Evolutionary conservation across 2,797 vertebrate genomes (phyloP).

Genomic region (Myotis findleyi): DNA sequence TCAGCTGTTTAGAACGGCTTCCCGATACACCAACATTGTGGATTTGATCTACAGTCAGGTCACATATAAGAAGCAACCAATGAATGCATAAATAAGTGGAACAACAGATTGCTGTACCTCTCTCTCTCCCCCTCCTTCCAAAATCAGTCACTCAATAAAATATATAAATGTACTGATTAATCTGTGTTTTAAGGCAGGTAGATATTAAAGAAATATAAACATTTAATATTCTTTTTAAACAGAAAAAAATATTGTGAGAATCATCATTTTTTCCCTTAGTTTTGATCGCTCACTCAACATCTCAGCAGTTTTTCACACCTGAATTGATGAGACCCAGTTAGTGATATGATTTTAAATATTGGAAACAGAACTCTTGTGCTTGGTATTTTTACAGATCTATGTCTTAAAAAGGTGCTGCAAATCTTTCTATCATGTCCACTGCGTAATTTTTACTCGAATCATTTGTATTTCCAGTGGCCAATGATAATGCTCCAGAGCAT

Average conservation of each 20-base stretch:
- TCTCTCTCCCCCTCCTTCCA: background rate
- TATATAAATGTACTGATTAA: conserved; percentile 16
- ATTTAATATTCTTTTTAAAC: conserved; percentile 5
- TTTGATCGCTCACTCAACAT: background rate
- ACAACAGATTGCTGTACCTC: background rate
- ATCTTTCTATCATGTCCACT: background rate
- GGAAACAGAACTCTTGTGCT: background rate
- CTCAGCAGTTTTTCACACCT: conserved; percentile 2
- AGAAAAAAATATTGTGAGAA: background rate
- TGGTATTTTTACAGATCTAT: background rate
- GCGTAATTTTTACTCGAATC: background rate
- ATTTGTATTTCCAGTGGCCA: conserved; percentile 91
- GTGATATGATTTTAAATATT: background rate
- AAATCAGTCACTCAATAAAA: background rate
- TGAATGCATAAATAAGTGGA: background rate
- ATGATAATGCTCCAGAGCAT: conserved; percentile 96
- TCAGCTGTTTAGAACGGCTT: background rate
- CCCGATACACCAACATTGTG: background rate
- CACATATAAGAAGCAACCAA: background rate
- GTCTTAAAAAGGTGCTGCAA: background rate
- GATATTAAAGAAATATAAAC: background rate
- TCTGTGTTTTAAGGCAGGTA: conserved; percentile 17
- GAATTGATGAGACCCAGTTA: background rate
- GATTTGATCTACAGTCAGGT: background rate
- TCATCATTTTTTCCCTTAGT: background rate